Evolutionary conservation across 2,113 vertebrate genomes (phyloP).

Genomic region (Motacilla alba): DNA sequence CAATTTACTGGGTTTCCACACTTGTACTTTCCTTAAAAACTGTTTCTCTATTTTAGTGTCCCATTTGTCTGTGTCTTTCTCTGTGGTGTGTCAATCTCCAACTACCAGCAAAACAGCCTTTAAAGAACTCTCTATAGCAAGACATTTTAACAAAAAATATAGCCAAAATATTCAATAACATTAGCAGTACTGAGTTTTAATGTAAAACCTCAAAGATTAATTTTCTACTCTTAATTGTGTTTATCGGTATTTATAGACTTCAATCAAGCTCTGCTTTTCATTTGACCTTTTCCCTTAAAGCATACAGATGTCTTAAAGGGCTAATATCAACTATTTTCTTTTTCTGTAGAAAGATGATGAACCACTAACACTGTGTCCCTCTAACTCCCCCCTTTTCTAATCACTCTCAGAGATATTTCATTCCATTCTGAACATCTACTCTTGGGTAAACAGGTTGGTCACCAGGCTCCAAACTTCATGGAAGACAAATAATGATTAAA

Average conservation of each 20-base stretch:
- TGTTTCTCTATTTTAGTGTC: neutral
- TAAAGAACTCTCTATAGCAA: neutral
- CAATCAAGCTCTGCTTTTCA: neutral
- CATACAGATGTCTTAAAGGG: neutral
- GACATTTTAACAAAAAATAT: neutral
- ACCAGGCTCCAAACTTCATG: neutral
- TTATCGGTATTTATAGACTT: neutral
- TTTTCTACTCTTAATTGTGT: neutral
- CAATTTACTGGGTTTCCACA: neutral
- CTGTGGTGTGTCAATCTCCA: neutral
- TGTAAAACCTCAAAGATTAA: neutral
- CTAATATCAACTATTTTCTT: neutral
- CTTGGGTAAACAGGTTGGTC: neutral
- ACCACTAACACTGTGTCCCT: neutral
- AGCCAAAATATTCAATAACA: neutral
- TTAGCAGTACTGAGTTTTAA: neutral
- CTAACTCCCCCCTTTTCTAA: neutral
- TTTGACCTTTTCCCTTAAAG: neutral
- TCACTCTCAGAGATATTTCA: neutral
- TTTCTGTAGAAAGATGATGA: neutral
- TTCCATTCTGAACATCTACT: neutral
- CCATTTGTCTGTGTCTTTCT: fast-evolving
- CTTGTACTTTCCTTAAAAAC: neutral
- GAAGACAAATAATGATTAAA: neutral
- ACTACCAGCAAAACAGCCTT: neutral